Evolutionary conservation across 2,113 vertebrate genomes (phyloP), one percentile per base, ranked within the genome.

Genomic region (Mandrillus leucophaeus): DNA sequence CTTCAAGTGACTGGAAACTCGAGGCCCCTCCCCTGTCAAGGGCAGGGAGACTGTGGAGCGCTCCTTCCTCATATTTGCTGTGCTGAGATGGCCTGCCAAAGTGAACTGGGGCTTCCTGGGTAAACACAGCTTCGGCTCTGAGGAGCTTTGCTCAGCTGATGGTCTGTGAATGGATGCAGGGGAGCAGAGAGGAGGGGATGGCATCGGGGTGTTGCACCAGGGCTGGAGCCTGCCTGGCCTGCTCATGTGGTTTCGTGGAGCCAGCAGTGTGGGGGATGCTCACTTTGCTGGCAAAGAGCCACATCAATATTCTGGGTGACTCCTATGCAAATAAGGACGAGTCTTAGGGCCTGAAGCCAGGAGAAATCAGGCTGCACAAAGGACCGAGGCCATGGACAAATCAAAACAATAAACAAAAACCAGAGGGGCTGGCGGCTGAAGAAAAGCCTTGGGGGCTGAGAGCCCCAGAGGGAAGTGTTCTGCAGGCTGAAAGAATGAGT

Each of bases 231-330:
- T 59, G 57, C 7, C 57, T 52, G 27, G 80, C 59, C 64, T 23
- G 59, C 59, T 52, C 27, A 4, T 0, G 4, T 20, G 81, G 64
- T 84, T 94, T 96, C 64, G 72, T 38, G n/a, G 64, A 92, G n/a
- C 45, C 0, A 2, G 66, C 8, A 9, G 43, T 68, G 30, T 25
- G 7, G 7, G 76, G 32, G 27, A 30, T 66, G 87, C 64, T 91
- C 45, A 25, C 52, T 66, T 90, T 93, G 61, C 55, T 92, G 94
- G 93, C 85, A 90, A 88, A 97, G 80, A 90, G 87, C 32, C 76
- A 59, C 48, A 78, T 78, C 35, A 38, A 40, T 48, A 91, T 88
- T 80, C 50, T n/a, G 38, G 78, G 32, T 57, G 88, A 93, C 72
- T 80, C 75, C 93, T 48, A 92, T 7, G 40, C 88, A 96, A 86